Evolutionary conservation across 2,113 vertebrate genomes (phyloP).

Genomic region (Myocastor coypus): DNA sequence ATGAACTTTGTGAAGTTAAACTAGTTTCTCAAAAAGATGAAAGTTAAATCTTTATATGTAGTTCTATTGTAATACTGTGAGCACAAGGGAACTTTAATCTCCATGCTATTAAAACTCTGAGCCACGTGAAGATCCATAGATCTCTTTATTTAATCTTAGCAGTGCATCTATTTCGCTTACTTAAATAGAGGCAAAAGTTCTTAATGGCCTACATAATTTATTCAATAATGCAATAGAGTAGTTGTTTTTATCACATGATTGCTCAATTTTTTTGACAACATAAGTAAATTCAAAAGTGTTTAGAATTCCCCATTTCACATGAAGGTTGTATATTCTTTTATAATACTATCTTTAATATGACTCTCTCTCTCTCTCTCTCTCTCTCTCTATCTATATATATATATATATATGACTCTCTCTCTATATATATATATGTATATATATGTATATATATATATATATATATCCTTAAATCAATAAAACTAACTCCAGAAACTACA

Average conservation of each 20-base stretch:
- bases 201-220: conserved; percentile 54
- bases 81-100: neutral
- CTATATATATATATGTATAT: too few relatives aligned
- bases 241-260: neutral
- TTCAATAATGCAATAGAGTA: neutral
- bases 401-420: too few relatives aligned
- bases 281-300: neutral
- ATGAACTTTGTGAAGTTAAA: too few relatives aligned
- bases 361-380: neutral
- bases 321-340: neutral
- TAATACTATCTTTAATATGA: neutral
- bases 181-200: neutral
- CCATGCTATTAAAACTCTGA: neutral
- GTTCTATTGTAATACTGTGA: neutral
- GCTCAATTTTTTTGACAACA: neutral
- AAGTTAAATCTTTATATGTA: neutral
- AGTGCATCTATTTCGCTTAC: conserved; percentile 7
- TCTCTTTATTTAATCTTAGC: conserved; percentile 5
- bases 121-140: neutral
- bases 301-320: neutral
- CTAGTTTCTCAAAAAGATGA: neutral
- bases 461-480: neutral
- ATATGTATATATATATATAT: neutral
- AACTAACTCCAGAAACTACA: neutral
- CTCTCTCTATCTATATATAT: too few relatives aligned